phyloP scores from a whole-genome alignment of 2,113 vertebrate species.

The Odocoileus virginianus region DNA sequence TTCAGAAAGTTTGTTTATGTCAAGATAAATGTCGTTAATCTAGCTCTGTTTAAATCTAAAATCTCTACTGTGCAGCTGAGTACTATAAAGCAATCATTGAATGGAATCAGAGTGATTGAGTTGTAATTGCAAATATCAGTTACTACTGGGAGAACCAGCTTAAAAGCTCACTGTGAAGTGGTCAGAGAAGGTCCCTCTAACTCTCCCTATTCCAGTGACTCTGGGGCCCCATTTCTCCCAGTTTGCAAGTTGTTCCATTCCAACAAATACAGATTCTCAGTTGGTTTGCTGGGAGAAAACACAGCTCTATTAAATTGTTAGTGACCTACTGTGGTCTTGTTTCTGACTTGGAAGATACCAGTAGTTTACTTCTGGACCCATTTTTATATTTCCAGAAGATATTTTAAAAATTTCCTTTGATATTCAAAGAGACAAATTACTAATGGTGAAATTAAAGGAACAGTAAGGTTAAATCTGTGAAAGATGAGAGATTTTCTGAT shows the following conservation, averaged over 20 bases:
- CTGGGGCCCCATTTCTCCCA: neutral
- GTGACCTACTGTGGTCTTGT: neutral
- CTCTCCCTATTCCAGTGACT: neutral
- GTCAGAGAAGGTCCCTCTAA: neutral
- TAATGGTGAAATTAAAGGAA: neutral
- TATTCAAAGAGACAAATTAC: neutral
- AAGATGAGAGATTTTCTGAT: neutral
- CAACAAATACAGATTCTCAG: neutral
- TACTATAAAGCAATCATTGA: neutral
- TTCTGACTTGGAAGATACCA: neutral
- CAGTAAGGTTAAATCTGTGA: neutral
- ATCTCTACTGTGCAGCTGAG: neutral
- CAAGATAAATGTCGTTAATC: neutral
- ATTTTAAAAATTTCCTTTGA: neutral
- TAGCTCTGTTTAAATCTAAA: neutral
- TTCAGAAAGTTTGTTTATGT: neutral
- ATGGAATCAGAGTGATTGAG: neutral
- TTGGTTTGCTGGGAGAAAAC: neutral
- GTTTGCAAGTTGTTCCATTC: neutral
- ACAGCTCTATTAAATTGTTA: neutral
- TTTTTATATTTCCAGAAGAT: neutral
- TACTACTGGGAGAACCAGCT: neutral
- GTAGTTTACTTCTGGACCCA: neutral
- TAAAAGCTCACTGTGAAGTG: neutral
- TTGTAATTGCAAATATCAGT: neutral